Evolutionary conservation across 2,888 invertebrate genomes (phyloP).

Genomic region (Acanthosoma haemorrhoidale): DNA sequence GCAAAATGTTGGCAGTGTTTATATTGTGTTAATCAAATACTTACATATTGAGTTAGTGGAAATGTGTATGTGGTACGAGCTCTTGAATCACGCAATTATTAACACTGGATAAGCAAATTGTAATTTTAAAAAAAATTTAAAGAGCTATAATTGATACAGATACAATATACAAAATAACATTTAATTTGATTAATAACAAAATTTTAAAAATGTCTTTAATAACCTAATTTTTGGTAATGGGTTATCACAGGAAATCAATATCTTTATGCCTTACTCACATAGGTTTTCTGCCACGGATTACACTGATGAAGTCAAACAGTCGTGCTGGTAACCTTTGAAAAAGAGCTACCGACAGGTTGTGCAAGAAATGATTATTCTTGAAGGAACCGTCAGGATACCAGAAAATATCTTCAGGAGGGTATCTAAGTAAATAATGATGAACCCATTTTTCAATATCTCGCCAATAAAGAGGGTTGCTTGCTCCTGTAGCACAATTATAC

Average conservation of each 20-base stretch:
- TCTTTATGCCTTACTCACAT: slow-evolving; percentile 43
- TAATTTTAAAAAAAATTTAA: no score
- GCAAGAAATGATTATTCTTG: slow-evolving; percentile 47
- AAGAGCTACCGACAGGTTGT: slow-evolving; percentile 50
- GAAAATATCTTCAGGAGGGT: slow-evolving; percentile 52
- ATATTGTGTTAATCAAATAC: no score
- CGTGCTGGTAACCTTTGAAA: slow-evolving; percentile 57
- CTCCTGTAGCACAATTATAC: slow-evolving; percentile 58
- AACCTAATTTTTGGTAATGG: no score
- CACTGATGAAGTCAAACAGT: slow-evolving; percentile 50
- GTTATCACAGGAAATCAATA: not conserved
- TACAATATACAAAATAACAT: no score
- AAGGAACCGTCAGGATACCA: slow-evolving; percentile 49
- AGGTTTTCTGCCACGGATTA: slow-evolving; percentile 52
- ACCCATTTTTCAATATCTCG: slow-evolving; percentile 48
- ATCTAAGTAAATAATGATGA: slow-evolving; percentile 44
- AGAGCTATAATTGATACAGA: no score
- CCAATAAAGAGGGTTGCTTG: slow-evolving; percentile 56
- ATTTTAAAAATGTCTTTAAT: no score
- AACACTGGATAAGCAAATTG: no score
- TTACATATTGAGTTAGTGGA: no score
- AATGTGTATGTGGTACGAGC: no score
- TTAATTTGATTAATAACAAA: no score
- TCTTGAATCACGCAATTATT: no score
- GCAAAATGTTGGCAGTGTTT: no score